Percentiles rank a stretch among this genome's conserved stretches.
These are phyloP conservation scores for Tiphia femorata DNA, from an alignment of 2,888 invertebrate species.

Conservation along the genomic window DNA sequence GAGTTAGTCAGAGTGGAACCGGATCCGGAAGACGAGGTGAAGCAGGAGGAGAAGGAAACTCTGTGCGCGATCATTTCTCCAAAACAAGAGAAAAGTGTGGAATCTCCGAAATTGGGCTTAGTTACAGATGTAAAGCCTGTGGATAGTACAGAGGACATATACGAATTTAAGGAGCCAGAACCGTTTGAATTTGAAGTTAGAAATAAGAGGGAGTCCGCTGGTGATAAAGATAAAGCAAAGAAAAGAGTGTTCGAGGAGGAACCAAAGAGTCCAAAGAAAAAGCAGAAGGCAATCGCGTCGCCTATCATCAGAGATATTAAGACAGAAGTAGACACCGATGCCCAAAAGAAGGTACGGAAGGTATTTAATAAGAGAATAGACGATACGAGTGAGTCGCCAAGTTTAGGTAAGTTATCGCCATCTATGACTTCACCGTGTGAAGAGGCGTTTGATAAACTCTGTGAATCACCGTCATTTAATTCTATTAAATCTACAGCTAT, in stretches of 20 bases:
- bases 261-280: slow-evolving; percentile 64
- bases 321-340: slow-evolving; percentile 24
- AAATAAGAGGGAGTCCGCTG: slow-evolving; percentile 61
- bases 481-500: slow-evolving; percentile 48
- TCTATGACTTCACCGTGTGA: slow-evolving; percentile 50
- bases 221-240: slow-evolving; percentile 61
- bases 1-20: slow-evolving; percentile 64
- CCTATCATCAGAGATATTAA: slow-evolving; percentile 41
- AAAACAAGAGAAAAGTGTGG: slow-evolving; percentile 55
- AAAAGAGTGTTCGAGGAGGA: slow-evolving; percentile 64
- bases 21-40: slow-evolving; percentile 71
- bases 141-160: slow-evolving; percentile 75
- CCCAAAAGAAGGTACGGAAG: slow-evolving; percentile 54
- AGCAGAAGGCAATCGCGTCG: slow-evolving; percentile 49
- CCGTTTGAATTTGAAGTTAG: slow-evolving; percentile 87
- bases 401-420: slow-evolving; percentile 19
- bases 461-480: slow-evolving; percentile 71
- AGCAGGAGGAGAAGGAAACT: slow-evolving; percentile 37
- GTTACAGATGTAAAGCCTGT: slow-evolving; percentile 32
- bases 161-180: slow-evolving; percentile 91
- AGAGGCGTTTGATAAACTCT: slow-evolving; percentile 71
- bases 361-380: slow-evolving; percentile 49
- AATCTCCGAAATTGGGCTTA: slow-evolving; percentile 56
- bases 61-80: slow-evolving; percentile 53
- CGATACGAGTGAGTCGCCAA: slow-evolving; percentile 32